Evolutionary conservation across 2,888 invertebrate genomes (phyloP).

Genomic region (Acanthopleura granulata): DNA sequence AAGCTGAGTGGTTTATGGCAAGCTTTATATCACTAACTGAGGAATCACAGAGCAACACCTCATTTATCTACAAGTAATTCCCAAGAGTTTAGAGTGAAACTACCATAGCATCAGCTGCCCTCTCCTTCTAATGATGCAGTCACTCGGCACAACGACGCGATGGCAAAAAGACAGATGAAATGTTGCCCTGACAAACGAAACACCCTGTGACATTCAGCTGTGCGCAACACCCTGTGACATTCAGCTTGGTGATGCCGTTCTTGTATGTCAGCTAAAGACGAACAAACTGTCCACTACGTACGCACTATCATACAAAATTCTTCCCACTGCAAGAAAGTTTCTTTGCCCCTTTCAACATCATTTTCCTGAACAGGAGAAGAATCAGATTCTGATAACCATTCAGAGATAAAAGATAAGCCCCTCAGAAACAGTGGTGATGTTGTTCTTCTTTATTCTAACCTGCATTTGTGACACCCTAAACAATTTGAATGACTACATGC

Average conservation of each 20-base stretch:
- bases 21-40: no score
- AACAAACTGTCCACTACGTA: neutral
- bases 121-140: neutral
- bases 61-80: no score
- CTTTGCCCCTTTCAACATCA: neutral
- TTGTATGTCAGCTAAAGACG: neutral
- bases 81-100: neutral
- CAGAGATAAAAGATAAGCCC: no score
- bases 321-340: neutral
- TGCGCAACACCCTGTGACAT: neutral
- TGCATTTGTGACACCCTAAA: no score
- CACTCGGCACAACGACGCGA: neutral
- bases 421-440: no score
- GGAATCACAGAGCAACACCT: no score
- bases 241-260: neutral
- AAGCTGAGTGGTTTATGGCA: no score
- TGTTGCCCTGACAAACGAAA: neutral
- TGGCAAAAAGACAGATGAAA: neutral
- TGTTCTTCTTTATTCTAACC: no score
- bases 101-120: neutral
- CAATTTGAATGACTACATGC: no score
- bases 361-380: neutral
- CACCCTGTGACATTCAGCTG: no score
- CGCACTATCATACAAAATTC: neutral
- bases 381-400: neutral